Conservation (phyloP, 1,140 invertebrate genomes). For the Nebria ingens region DNA sequence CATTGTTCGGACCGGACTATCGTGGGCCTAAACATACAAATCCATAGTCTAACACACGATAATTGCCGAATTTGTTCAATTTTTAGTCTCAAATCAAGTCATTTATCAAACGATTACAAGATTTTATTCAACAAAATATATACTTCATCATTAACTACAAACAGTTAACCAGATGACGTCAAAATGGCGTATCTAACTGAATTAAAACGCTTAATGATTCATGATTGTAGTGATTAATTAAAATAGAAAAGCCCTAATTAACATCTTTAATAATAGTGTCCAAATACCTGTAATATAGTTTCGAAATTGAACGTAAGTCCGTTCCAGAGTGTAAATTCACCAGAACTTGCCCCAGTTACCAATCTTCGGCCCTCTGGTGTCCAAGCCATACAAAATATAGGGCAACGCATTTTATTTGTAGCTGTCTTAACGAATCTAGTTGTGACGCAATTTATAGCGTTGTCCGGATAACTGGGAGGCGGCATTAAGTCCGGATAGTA, state of each 20-base stretch:
- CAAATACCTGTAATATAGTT: slow-evolving; percentile 90
- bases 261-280: no score
- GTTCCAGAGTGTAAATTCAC: slow-evolving; percentile 99
- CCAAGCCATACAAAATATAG: slow-evolving; percentile 98
- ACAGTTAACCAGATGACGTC: no score
- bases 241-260: no score
- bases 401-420: slow-evolving; percentile 99
- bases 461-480: slow-evolving; percentile 80
- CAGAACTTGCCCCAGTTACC: slow-evolving; percentile 96
- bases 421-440: slow-evolving; percentile 96
- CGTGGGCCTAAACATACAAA: slow-evolving; percentile 72
- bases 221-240: not conserved
- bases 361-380: slow-evolving; percentile 95
- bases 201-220: no score
- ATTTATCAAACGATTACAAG: no score
- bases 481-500: slow-evolving; percentile 82
- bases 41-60: not conserved
- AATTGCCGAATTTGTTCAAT: no score
- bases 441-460: slow-evolving; percentile 94
- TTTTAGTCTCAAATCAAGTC: no score
- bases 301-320: slow-evolving; percentile 99
- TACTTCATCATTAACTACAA: no score
- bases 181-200: no score
- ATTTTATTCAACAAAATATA: no score
- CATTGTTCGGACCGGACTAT: slow-evolving; percentile 95